Evolutionary conservation across 2,888 invertebrate species (phyloP).

Genomic region (Rosalia funebris): DNA sequence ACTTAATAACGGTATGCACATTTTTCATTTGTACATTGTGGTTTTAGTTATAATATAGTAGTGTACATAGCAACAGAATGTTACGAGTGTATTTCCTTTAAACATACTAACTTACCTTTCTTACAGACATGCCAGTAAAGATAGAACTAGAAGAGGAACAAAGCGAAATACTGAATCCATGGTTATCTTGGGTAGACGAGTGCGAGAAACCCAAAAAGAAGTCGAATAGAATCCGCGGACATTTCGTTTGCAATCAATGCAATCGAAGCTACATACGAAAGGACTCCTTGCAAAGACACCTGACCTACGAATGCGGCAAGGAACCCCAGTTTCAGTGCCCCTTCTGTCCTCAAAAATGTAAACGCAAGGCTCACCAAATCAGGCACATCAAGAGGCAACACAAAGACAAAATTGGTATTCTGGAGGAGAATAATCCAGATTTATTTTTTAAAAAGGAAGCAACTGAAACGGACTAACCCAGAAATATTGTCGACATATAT

Average conservation of each 20-base stretch:
- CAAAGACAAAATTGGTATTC: slow-evolving; percentile 55
- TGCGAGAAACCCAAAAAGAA: slow-evolving; percentile 37
- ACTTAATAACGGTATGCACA: too few relatives aligned
- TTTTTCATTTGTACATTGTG: too few relatives aligned
- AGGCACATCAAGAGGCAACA: slow-evolving; percentile 68
- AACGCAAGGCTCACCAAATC: slow-evolving; percentile 72
- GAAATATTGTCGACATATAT: too few relatives aligned
- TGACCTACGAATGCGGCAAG: slow-evolving; percentile 79
- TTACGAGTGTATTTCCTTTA: neutral
- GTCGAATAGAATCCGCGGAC: slow-evolving; percentile 55
- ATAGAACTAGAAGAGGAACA: slow-evolving; percentile 52
- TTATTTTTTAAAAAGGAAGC: neutral
- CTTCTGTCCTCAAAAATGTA: slow-evolving; percentile 73
- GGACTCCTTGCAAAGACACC: slow-evolving; percentile 78
- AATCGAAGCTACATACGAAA: slow-evolving; percentile 81
- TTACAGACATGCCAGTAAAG: slow-evolving; percentile 51
- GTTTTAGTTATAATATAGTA: too few relatives aligned
- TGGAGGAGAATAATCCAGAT: neutral
- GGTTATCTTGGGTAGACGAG: neutral
- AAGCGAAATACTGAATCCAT: neutral
- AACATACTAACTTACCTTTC: neutral
- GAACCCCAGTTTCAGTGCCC: slow-evolving; percentile 75
- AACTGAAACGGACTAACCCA: neutral
- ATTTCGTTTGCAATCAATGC: slow-evolving; percentile 73
- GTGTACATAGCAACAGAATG: too few relatives aligned